Conservation (phyloP, 2,797 vertebrate genomes). For the Poecilia gillii region DNA sequence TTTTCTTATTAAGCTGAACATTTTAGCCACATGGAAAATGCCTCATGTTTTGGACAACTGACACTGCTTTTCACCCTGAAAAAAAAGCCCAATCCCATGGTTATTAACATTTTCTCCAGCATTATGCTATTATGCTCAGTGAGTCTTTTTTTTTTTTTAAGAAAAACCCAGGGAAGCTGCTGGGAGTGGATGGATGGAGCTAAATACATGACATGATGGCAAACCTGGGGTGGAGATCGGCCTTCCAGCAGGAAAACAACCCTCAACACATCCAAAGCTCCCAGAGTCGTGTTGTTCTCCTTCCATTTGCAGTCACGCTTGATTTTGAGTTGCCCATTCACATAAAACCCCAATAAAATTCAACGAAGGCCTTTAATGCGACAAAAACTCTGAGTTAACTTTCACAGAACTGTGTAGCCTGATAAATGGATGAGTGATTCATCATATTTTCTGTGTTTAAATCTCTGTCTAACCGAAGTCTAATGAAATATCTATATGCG, state of each 20-base stretch:
- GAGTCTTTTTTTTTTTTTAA: not conserved
- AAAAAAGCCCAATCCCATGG: not conserved
- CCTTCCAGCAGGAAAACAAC: too few relatives aligned
- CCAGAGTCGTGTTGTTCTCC: not conserved
- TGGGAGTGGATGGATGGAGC: not conserved
- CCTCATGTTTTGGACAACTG: not conserved
- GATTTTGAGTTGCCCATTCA: not conserved
- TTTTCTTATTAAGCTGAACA: not conserved
- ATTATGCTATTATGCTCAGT: not conserved
- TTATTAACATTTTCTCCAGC: not conserved
- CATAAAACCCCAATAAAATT: not conserved
- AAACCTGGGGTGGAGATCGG: not conserved
- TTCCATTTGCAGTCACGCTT: not conserved
- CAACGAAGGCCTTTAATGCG: not conserved
- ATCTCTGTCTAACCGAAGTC: not conserved
- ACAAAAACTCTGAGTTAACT: not conserved
- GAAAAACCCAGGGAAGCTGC: not conserved
- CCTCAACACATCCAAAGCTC: not conserved
- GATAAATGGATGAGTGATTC: not conserved
- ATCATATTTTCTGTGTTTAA: not conserved
- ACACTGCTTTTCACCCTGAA: not conserved
- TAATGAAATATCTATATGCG: not conserved
- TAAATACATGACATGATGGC: not conserved
- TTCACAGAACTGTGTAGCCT: not conserved
- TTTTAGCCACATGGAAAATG: not conserved